Conservation (phyloP, 1,140 invertebrate genomes). For the Cepaea nemoralis region DNA sequence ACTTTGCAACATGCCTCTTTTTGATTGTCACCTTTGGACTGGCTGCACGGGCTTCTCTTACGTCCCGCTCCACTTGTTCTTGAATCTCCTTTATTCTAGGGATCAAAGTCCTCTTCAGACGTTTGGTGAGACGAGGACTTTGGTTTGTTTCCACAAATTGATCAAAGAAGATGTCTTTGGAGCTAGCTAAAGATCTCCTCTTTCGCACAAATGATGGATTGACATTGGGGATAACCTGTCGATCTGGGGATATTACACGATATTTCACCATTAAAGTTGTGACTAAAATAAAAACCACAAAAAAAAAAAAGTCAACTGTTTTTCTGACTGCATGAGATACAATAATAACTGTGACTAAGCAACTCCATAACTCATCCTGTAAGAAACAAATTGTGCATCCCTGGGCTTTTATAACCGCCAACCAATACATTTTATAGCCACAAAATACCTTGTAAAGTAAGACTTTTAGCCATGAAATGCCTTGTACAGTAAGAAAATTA, state of each 20-base stretch:
- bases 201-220: conserved; percentile 59
- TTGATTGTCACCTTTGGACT: conserved; percentile 42
- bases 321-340: no score
- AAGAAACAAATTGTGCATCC: no score
- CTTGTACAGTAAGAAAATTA: no score
- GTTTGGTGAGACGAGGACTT: conserved; percentile 41
- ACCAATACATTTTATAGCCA: no score
- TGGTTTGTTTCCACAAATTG: conserved; percentile 27
- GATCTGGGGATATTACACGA: conserved; percentile 54
- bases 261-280: no score
- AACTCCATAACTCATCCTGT: no score
- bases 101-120: conserved; percentile 40
- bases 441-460: no score
- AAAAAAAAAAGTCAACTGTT: no score
- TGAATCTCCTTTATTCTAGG: conserved; percentile 37
- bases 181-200: conserved; percentile 51
- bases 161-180: conserved; percentile 54
- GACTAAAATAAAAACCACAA: no score
- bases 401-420: no score
- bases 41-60: conserved; percentile 31
- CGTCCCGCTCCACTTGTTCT: conserved; percentile 34
- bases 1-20: conserved; percentile 41
- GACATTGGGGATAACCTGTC: conserved; percentile 59
- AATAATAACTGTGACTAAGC: no score
- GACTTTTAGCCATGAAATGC: no score